Base-by-base conservation (phyloP, 1,140 invertebrate species). In the Metaphire vulgaris region DNA sequence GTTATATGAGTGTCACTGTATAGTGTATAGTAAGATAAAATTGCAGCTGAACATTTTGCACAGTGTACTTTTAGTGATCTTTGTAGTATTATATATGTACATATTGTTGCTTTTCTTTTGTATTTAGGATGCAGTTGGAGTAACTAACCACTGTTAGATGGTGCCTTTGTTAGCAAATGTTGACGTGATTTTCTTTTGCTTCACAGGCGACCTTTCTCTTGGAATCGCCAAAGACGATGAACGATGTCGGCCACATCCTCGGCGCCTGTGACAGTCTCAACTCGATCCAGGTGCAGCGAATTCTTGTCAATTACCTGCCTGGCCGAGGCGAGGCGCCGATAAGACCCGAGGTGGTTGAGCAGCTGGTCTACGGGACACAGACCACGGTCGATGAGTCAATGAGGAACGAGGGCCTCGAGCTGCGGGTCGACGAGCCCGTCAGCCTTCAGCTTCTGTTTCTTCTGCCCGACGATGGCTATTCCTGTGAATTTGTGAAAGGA, bases 241-340 rank as follows among this genome's bases (percentile, higher is more conserved):
- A 98, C 81, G 95, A 99, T 83, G 89, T 97, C 26, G 92, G 93
- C 14, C 91, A 91, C 69, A 89, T 98, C 41, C 92, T 93, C 71
- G 92, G 94, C n/a, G 92, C 93, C 33, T 99, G 96, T 86, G 98
- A 97, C 87, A 97, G 97, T 82, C 88, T 99, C 14, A 99, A 99
- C 87, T 98, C 96, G 0, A 88, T 98, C 29, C 97, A 99, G 87
- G 90, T 99, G 69, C 81, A 65, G 21, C 26, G 69, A 14, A 72
- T 73, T 30, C 86, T 97, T 15, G 90, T 92, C 81, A 91, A 91
- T 80, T 97, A 95, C 88, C 90, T 92, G 80, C 89, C 91, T 0
- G 89, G 89, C 91, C 93, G 12, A 77, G 85, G 78, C 89, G 85
- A 86, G 74, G 92, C 81, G 87, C 90, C 79, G 84, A 89, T 70